These are phyloP conservation scores for Hemithea aestivaria DNA, from an alignment of 2,888 invertebrate species.

Conservation along the genomic window DNA sequence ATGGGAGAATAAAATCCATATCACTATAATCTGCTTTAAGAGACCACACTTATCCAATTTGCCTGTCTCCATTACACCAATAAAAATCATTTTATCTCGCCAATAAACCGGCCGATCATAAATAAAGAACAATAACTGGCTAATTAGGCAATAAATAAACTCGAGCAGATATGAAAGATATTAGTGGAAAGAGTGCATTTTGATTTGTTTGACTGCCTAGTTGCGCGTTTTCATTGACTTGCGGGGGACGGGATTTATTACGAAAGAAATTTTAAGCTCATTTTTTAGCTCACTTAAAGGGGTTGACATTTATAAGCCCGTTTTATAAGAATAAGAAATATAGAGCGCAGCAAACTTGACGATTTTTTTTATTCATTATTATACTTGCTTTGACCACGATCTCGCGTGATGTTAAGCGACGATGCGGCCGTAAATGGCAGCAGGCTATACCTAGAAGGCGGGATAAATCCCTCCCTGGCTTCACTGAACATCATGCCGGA, in stretches of 20 bases:
- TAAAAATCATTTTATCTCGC: conserved; percentile 48
- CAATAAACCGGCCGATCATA: conserved; percentile 50
- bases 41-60: conserved; percentile 37
- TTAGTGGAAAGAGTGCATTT: conserved; percentile 30
- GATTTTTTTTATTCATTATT: too few relatives aligned
- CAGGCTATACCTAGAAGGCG: too few relatives aligned
- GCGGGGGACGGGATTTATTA: background rate
- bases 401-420: too few relatives aligned
- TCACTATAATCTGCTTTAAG: conserved; percentile 35
- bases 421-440: too few relatives aligned
- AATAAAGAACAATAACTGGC: conserved; percentile 53
- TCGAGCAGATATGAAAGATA: conserved; percentile 48
- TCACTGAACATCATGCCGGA: too few relatives aligned
- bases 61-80: conserved; percentile 45
- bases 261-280: background rate
- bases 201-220: conserved; percentile 27
- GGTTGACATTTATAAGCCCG: too few relatives aligned
- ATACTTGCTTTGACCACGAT: too few relatives aligned
- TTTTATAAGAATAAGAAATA: too few relatives aligned
- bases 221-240: conserved; percentile 28
- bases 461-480: too few relatives aligned
- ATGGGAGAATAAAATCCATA: conserved; percentile 10
- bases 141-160: conserved; percentile 59
- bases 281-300: too few relatives aligned
- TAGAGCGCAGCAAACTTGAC: too few relatives aligned